phyloP scores from a whole-genome alignment of 23 tunicate genomes.

The Trididemnum clinides region DNA sequence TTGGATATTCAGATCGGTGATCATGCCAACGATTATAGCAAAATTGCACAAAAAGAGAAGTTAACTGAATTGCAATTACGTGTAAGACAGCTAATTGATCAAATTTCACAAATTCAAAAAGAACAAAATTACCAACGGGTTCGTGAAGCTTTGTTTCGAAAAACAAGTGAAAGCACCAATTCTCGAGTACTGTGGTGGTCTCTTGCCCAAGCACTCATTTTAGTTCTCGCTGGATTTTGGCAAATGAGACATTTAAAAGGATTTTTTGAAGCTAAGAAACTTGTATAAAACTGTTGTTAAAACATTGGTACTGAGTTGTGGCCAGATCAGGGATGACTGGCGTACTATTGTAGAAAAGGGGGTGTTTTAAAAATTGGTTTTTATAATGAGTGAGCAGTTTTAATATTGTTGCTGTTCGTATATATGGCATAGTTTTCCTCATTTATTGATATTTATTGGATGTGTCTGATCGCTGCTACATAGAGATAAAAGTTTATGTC shows the following conservation, averaged over 20 bases:
- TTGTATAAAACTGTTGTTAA: conserved; percentile 55
- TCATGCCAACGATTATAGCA: conserved; percentile 68
- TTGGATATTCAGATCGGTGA: conserved; percentile 93
- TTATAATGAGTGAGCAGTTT: no score
- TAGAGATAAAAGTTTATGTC: no score
- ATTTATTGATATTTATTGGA: no score
- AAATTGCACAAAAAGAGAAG: conserved; percentile 92
- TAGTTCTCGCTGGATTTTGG: conserved; percentile 88
- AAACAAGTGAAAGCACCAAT: conserved; percentile 87
- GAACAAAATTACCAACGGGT: conserved; percentile 94
- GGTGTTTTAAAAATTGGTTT: no score
- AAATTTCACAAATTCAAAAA: conserved; percentile 92
- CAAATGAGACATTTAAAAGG: conserved; percentile 98
- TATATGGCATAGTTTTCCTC: no score
- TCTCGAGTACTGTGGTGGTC: conserved; percentile 96
- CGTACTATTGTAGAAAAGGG: no score
- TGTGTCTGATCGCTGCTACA: no score
- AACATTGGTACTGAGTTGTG: no score
- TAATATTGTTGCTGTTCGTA: no score
- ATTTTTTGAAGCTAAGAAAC: conserved; percentile 96
- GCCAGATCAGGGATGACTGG: no score
- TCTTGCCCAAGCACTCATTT: conserved; percentile 68
- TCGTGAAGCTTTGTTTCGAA: conserved; percentile 82
- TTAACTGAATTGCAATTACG: conserved; percentile 90
- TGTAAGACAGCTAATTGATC: conserved; percentile 91